A percentile compares a stretch with the other conserved stretches of the same genome.
Conservation (phyloP, 2,113 vertebrate genomes). For the Danionella cerebrum region DNA sequence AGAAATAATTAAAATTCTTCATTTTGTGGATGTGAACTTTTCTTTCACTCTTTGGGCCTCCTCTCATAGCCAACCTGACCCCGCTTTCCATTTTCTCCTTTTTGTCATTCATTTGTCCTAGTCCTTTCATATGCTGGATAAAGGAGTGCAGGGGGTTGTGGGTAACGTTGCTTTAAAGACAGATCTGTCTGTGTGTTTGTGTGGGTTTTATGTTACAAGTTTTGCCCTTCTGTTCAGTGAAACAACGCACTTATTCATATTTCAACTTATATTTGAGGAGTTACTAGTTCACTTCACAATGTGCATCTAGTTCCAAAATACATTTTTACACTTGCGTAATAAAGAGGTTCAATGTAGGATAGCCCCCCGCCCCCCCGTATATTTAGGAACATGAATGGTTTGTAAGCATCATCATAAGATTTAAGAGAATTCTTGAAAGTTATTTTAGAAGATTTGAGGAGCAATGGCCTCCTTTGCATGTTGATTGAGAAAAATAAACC, state of each 20-base stretch:
- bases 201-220: constrained; percentile 62
- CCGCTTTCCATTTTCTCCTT: constrained; percentile 57
- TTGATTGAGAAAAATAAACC: too few species aligned
- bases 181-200: constrained; percentile 44
- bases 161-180: constrained; percentile 65
- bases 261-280: not conserved
- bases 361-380: too few species aligned
- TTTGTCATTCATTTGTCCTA: constrained; percentile 72
- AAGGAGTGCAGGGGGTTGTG: constrained; percentile 65
- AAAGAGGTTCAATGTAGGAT: too few species aligned
- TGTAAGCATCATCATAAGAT: too few species aligned
- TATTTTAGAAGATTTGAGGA: too few species aligned
- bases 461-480: too few species aligned
- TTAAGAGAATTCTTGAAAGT: too few species aligned
- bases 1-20: constrained; percentile 74
- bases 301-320: not conserved
- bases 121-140: constrained; percentile 75
- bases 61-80: constrained; percentile 49
- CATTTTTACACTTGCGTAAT: too few species aligned
- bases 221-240: constrained; percentile 4
- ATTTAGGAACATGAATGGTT: too few species aligned
- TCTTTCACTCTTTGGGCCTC: constrained; percentile 48
- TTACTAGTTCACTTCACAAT: not conserved
- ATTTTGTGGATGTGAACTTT: constrained; percentile 52
- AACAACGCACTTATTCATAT: not conserved